Evolutionary conservation across 2,797 vertebrate genomes (phyloP), one percentile per base, ranked within the genome.

Genomic region (Microcaecilia unicolor): DNA sequence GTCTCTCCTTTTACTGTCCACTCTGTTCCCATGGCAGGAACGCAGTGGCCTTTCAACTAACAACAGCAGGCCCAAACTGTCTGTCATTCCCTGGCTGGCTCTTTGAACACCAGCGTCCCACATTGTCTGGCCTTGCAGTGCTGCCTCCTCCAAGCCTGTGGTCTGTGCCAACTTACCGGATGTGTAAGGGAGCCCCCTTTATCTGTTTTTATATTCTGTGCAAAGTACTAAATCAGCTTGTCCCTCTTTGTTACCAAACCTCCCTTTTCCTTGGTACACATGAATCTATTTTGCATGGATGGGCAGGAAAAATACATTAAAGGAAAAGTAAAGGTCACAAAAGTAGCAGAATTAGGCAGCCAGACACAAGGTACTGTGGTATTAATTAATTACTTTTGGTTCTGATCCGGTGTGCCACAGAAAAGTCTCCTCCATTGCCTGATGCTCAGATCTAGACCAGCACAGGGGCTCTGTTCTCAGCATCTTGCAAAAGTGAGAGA

Each of bases 91-190:
- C 30, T 49, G 56, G 51, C 30, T 51, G 59, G 60, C 61, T 61
- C 56, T 68, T 60, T 66, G 58, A 59, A 55, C 57, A 15, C 59
- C 55, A 51, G 45, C 55, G 67, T 74, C 63, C 63, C 64, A 67
- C 53, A 48, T 8, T 56, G 57, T 55, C 44, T 58, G 64, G 64
- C 68, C 56, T 72, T 66, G 55, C 49, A 35, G 46, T 21, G 60
- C 58, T 58, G 51, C 39, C 50, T 35, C 21, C 39, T 23, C 26
- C 44, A 9, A 56, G 55, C 48, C 45, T 65, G 40, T 27, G 39
- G 14, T 51, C 28, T 35, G 46, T 48, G 55, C 46, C 58, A 50
- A 1, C 42, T 41, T 55, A 42, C 37, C 37, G 40, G 1, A n/a
- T n/a, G 2, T 28, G 28, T 72, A 68, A 78, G 56, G 46, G 51